Conservation (phyloP, 2,888 invertebrate species). For the Thera britannica region DNA sequence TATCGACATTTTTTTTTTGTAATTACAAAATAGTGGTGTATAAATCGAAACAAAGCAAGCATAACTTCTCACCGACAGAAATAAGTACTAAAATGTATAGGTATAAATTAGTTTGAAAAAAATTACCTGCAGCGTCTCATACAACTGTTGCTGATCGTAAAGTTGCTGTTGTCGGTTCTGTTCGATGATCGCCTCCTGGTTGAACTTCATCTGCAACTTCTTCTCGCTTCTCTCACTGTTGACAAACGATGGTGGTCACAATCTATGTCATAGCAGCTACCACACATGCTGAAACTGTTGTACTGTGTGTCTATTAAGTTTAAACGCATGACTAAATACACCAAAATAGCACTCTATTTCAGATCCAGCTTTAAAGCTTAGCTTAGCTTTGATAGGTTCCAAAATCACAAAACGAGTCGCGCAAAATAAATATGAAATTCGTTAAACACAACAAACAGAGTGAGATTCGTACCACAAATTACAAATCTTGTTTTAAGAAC, state of each 20-base stretch:
- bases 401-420: too few relatives aligned
- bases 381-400: too few relatives aligned
- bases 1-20: too few relatives aligned
- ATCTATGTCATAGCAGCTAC: background rate
- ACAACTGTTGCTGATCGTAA: conserved; percentile 66
- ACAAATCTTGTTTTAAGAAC: background rate
- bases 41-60: background rate
- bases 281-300: background rate
- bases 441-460: too few relatives aligned
- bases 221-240: conserved; percentile 85
- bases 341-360: too few relatives aligned
- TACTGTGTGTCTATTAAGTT: background rate
- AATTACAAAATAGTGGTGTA: too few relatives aligned
- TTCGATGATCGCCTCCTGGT: conserved; percentile 84
- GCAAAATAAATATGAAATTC: too few relatives aligned
- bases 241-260: conserved; percentile 32
- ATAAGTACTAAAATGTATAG: background rate
- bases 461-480: too few relatives aligned
- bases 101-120: background rate
- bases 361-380: too few relatives aligned
- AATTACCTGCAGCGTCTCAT: conserved; percentile 21
- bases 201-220: conserved; percentile 85
- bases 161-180: conserved; percentile 80
- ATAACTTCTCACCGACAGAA: background rate
- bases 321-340: too few relatives aligned